Evolutionary conservation across 2,888 invertebrate genomes (phyloP), one percentile per base, ranked within the genome.

Genomic region (Neocrepidodera transversa): DNA sequence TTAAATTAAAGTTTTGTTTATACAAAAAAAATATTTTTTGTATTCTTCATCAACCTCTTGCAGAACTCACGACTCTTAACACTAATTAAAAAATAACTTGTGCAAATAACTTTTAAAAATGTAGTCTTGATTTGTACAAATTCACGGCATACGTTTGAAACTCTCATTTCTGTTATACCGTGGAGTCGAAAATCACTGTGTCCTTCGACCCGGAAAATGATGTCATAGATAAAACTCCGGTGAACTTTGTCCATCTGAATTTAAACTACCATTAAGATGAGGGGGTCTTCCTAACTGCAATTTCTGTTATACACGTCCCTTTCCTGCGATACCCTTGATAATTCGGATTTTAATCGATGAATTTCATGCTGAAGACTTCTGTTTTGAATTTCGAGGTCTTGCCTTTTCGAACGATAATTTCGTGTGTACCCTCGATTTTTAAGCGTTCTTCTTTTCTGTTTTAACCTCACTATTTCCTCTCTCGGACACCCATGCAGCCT

Each of bases 371-470:
- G 89, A 60, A 97, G 84, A 63, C 85, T 87, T 17, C 91, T 83
- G 79, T 97, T 96, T 65, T 90, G 90, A 75, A 89, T 83, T 80
- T 97, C 97, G 72, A 97, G 82, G 53, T 75, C 74, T 57, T 78
- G 93, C 2, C 93, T 84, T 81, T 97, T 97, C 74, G 93, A 93
- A 67, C 97, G 89, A 78, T 97, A 97, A 80, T 96, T 97, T 79
- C 97, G 97, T 56, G 97, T 97, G 82, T 97, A 97, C 4, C 95
- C 95, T 2, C 96, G 88, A 79, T 97, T 97, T 82, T 97, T 97
- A 35, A 97, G 82, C 35, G 97, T 97, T 69, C 97, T 86, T 47
- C 97, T 84, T 80, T 95, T 97, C 81, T 96, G 96, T 82, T 97
- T 97, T 67, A 96, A 82, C 59, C 92, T 86, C 36, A 92, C 88